These are phyloP conservation scores for Amiota communis DNA, from an alignment of 2,888 invertebrate genomes.

Conservation along the genomic window DNA sequence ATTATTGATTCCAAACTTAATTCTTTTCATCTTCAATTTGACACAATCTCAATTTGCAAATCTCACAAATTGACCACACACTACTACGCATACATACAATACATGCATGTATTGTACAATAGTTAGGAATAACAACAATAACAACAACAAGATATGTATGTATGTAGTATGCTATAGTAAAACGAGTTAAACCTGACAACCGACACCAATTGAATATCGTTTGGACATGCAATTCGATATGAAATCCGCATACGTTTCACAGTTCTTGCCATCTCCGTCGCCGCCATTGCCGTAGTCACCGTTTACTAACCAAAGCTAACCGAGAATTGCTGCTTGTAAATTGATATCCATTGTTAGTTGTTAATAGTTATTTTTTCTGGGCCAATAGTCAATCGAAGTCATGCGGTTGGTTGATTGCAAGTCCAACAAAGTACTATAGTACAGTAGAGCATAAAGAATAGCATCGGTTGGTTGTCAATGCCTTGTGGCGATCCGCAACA, in stretches of 20 bases:
- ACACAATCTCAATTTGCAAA: neutral
- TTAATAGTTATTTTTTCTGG: constrained; percentile 23
- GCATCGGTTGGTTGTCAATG: neutral
- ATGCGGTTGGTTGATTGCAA: neutral
- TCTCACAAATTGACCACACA: neutral
- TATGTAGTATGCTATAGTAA: neutral
- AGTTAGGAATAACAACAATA: neutral
- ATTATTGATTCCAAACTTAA: no score
- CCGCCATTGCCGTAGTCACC: constrained; percentile 5
- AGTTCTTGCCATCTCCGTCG: neutral
- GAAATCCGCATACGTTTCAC: constrained; percentile 1
- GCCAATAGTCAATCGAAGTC: constrained; percentile 2
- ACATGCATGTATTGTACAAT: no score
- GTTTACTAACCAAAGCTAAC: constrained; percentile 18
- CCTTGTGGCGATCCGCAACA: no score
- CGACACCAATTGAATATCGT: constrained; percentile 1
- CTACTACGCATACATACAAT: no score
- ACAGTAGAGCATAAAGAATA: neutral
- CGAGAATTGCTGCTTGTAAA: constrained; percentile 12
- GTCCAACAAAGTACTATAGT: neutral
- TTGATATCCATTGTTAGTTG: constrained; percentile 24
- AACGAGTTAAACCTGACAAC: neutral
- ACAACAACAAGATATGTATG: neutral
- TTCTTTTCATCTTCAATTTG: no score
- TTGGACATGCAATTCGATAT: constrained; percentile 10